Evolutionary conservation across 1,140 invertebrate genomes (phyloP).

Genomic region (Panagrolaimus sp.): DNA sequence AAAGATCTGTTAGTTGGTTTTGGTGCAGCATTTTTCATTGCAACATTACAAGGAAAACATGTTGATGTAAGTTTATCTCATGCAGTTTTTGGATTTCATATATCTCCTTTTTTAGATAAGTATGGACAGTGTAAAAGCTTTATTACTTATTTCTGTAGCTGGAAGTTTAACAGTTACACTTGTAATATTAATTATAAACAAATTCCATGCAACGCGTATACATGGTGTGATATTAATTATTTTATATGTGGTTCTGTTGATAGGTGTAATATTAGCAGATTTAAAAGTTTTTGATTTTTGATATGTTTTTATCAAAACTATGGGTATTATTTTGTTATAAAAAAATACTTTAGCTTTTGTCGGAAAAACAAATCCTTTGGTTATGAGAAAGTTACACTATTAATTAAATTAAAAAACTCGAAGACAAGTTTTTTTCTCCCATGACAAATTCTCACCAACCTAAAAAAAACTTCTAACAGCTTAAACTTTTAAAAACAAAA

Average conservation of each 20-base stretch:
- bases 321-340: no score
- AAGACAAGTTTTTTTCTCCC: no score
- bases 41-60: slow-evolving; percentile 58
- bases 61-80: slow-evolving; percentile 31
- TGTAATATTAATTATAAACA: slow-evolving; percentile 1
- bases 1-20: slow-evolving; percentile 63
- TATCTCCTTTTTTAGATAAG: background rate
- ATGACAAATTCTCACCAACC: no score
- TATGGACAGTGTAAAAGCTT: background rate
- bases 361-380: no score
- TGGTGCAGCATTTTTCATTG: slow-evolving; percentile 64
- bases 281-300: no score
- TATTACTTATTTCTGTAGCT: background rate
- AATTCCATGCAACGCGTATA: slow-evolving; percentile 6
- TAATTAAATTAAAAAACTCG: no score
- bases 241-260: slow-evolving; percentile 5
- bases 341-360: no score
- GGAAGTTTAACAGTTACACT: background rate
- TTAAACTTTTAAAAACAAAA: no score
- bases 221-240: background rate
- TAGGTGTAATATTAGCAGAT: background rate
- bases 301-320: no score
- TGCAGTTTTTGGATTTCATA: no score
- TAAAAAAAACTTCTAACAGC: no score
- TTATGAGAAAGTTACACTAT: no score